Percentiles rank a stretch among this genome's conserved stretches.
These are phyloP conservation scores for Heliornis fulica DNA, from an alignment of 2,113 vertebrate genomes.

Conservation along the genomic window DNA sequence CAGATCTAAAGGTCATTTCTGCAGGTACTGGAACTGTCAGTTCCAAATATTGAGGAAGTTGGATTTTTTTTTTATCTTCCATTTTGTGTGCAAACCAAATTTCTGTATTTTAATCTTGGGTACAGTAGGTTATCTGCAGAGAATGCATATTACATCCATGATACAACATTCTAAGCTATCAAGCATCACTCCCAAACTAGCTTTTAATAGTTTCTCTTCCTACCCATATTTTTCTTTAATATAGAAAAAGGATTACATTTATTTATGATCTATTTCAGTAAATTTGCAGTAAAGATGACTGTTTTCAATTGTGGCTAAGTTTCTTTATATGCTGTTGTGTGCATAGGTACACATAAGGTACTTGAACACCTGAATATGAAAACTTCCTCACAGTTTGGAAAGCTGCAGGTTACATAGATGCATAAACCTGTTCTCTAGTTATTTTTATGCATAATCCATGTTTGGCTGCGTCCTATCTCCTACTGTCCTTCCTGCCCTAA, in stretches of 20 bases:
- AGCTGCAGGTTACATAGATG: neutral
- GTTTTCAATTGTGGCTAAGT: neutral
- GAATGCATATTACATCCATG: neutral
- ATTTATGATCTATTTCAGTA: neutral
- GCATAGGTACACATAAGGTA: neutral
- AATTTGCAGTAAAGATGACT: neutral
- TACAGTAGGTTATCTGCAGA: neutral
- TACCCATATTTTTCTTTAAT: neutral
- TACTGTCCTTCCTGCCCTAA: neutral
- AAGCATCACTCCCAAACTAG: neutral
- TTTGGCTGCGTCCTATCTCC: neutral
- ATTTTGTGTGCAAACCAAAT: neutral
- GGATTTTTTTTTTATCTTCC: neutral
- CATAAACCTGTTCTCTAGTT: neutral
- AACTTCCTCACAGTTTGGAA: slow-evolving; percentile 9
- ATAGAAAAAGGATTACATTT: neutral
- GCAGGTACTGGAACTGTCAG: neutral
- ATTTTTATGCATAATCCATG: neutral
- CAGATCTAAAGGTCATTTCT: neutral
- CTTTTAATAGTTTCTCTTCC: neutral
- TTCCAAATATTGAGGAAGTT: slow-evolving; percentile 1
- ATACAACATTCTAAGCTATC: neutral
- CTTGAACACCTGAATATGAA: neutral
- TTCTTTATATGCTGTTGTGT: neutral
- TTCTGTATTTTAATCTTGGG: neutral